phyloP scores from a whole-genome alignment of 2,888 invertebrate genomes.

The Agonopterix alstromeriana region DNA sequence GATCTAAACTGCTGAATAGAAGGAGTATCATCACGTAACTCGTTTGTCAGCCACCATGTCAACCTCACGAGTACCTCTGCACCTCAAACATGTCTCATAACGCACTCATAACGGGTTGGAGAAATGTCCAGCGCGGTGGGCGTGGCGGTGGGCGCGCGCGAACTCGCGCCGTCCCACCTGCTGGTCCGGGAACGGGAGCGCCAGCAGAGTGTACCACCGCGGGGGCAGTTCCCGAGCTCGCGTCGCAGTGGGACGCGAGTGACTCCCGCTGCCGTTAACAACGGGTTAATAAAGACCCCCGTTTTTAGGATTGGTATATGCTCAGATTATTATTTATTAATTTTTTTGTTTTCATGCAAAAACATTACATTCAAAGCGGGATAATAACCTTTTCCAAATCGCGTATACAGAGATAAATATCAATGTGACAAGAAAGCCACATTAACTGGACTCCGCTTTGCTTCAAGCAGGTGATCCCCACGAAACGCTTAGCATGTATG shows the following conservation, averaged over 20 bases:
- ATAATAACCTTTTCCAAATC: too few species aligned
- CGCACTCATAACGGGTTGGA: slow-evolving; percentile 85
- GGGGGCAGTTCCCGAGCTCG: slow-evolving; percentile 80
- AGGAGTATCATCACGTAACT: neutral
- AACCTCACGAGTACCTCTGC: slow-evolving; percentile 51
- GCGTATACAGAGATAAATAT: too few species aligned
- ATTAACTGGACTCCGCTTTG: too few species aligned
- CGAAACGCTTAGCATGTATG: too few species aligned
- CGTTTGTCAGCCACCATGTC: slow-evolving; percentile 55
- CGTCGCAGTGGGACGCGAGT: slow-evolving; percentile 45
- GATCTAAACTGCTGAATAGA: neutral
- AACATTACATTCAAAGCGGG: too few species aligned
- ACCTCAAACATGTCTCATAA: slow-evolving; percentile 35
- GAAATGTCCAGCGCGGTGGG: slow-evolving; percentile 90
- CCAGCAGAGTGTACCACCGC: slow-evolving; percentile 92
- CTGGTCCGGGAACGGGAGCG: slow-evolving; percentile 95
- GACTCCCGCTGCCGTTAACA: slow-evolving; percentile 36
- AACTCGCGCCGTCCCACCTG: slow-evolving; percentile 92
- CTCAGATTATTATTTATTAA: too few species aligned
- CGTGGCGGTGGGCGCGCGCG: slow-evolving; percentile 82
- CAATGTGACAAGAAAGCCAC: too few species aligned
- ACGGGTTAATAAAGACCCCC: too few species aligned
- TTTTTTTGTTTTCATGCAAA: too few species aligned
- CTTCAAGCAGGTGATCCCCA: too few species aligned
- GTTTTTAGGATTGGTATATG: too few species aligned